phyloP scores from a whole-genome alignment of 2,797 vertebrate species.

The Myotis pilosus region DNA sequence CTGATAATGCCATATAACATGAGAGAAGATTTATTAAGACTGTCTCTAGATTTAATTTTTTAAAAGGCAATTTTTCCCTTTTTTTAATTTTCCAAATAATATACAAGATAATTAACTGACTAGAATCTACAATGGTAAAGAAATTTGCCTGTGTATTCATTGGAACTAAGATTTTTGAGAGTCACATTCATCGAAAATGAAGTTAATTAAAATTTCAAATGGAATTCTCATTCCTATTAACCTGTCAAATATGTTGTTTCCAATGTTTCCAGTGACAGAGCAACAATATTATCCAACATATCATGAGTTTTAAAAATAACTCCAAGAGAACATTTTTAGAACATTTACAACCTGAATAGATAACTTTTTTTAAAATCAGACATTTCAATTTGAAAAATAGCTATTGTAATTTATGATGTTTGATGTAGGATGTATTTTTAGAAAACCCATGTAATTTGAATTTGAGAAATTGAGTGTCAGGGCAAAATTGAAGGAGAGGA shows the following conservation, averaged over 20 bases:
- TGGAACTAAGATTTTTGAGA: slow-evolving; percentile 56
- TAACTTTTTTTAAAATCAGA: slow-evolving; percentile 60
- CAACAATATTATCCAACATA: slow-evolving; percentile 68
- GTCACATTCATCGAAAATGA: slow-evolving; percentile 63
- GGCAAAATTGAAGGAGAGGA: background rate
- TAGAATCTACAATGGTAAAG: background rate
- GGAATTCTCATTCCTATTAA: slow-evolving; percentile 69
- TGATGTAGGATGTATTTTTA: slow-evolving; percentile 67
- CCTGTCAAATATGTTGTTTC: slow-evolving; percentile 66
- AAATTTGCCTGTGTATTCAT: slow-evolving; percentile 32
- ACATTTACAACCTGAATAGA: slow-evolving; percentile 63
- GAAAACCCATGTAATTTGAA: slow-evolving; percentile 64
- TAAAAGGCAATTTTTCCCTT: slow-evolving; percentile 1
- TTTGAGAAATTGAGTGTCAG: slow-evolving; percentile 41
- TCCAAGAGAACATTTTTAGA: slow-evolving; percentile 66
- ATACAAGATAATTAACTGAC: slow-evolving; percentile 14
- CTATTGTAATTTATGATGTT: slow-evolving; percentile 61
- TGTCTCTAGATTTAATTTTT: slow-evolving; percentile 64
- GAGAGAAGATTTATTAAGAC: slow-evolving; percentile 70
- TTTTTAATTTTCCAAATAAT: slow-evolving; percentile 30
- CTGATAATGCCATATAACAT: slow-evolving; percentile 74
- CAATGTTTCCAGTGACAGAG: slow-evolving; percentile 67
- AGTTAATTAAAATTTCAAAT: slow-evolving; percentile 66
- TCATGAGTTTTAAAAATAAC: slow-evolving; percentile 69
- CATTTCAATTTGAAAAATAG: slow-evolving; percentile 66